Percentiles rank a stretch among this genome's conserved stretches.
Conservation (phyloP, 2,113 vertebrate species). For the Calyptomena viridis region DNA sequence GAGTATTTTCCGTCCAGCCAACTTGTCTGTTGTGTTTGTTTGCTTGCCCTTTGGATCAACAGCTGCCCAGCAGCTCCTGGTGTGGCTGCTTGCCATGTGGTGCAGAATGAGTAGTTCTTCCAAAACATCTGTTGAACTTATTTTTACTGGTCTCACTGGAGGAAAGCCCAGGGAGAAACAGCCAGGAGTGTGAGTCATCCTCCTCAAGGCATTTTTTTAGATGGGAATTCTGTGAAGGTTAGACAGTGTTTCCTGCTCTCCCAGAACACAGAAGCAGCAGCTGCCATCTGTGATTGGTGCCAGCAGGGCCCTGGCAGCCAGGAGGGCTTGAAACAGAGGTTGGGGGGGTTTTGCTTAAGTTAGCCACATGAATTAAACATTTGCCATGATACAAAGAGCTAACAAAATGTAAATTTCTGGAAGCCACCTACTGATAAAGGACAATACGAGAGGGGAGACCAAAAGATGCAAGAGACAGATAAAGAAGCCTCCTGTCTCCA, state of each 20-base stretch:
- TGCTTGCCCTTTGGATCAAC: neutral
- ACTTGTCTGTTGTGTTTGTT: neutral
- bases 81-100: neutral
- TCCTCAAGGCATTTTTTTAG: neutral
- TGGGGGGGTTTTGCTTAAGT: no score
- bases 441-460: no score
- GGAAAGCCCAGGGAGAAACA: neutral
- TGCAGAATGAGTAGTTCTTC: neutral
- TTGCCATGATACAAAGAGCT: no score
- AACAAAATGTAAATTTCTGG: no score
- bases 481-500: no score
- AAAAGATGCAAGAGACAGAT: no score
- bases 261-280: neutral
- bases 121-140: neutral
- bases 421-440: no score
- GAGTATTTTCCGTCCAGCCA: neutral
- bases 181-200: neutral
- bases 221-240: neutral
- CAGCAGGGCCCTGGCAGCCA: neutral
- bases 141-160: neutral
- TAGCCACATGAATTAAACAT: no score
- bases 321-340: no score
- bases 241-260: neutral
- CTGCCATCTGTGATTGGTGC: rapidly evolving
- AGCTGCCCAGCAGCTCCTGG: neutral